phyloP scores from a whole-genome alignment of 2,888 invertebrate genomes.

The Nineta flava region DNA sequence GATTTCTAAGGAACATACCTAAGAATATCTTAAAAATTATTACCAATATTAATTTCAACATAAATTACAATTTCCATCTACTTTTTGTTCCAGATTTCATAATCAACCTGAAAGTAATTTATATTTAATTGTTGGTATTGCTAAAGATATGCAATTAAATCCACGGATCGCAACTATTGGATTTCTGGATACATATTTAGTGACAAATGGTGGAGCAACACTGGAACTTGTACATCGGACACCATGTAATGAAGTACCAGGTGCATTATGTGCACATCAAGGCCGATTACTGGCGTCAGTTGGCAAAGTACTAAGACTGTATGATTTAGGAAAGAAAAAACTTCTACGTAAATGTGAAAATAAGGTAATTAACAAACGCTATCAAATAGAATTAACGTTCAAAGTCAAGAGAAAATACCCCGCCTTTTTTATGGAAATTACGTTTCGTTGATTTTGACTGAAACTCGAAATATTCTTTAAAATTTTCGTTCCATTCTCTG shows the following conservation, averaged over 20 bases:
- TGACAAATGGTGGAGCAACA: conserved; percentile 60
- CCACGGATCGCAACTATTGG: conserved; percentile 73
- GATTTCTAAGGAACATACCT: no score
- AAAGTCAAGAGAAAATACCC: no score
- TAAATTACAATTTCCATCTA: background rate
- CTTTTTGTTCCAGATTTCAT: conserved; percentile 22
- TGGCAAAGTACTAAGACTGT: conserved; percentile 79
- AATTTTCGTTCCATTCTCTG: no score
- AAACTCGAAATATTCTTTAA: no score
- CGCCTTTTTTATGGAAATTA: no score
- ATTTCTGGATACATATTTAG: conserved; percentile 74
- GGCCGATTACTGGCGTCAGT: conserved; percentile 85
- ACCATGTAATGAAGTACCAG: conserved; percentile 78
- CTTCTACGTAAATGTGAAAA: conserved; percentile 96
- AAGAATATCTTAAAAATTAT: no score
- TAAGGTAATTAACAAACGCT: conserved; percentile 36
- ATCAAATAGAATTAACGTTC: background rate
- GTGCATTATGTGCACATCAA: conserved; percentile 79
- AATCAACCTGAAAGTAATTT: conserved; percentile 27
- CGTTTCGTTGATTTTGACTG: no score
- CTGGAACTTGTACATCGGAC: conserved; percentile 91
- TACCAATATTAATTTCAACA: no score
- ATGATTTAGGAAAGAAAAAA: conserved; percentile 95
- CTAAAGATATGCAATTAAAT: conserved; percentile 77
- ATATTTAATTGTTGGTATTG: conserved; percentile 75